Percentiles rank a stretch among this genome's conserved stretches.
Evolutionary conservation across 1,140 invertebrate genomes (phyloP).

Genomic region (Procambarus virginalis): DNA sequence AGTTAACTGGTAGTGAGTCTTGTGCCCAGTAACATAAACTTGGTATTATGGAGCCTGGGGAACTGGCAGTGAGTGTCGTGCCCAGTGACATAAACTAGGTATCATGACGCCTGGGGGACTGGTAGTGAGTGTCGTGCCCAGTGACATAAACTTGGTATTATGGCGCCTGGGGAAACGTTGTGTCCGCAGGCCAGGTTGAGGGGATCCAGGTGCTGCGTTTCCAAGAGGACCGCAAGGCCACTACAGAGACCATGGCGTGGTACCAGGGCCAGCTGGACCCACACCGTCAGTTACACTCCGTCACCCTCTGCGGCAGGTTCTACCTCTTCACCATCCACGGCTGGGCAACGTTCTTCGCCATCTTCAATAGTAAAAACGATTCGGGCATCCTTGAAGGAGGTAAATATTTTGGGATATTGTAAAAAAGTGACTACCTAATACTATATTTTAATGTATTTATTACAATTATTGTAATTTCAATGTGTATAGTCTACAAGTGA

Average conservation of each 20-base stretch:
- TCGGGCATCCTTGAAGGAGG: constrained; percentile 13
- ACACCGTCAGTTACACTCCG: neutral
- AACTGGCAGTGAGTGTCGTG: too few relatives aligned
- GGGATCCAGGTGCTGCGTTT: constrained; percentile 28
- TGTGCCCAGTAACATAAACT: too few relatives aligned
- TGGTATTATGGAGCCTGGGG: too few relatives aligned
- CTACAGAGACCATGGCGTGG: neutral
- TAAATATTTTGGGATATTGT: neutral
- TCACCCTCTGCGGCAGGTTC: constrained; percentile 41
- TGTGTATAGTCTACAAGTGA: neutral
- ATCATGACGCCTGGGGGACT: too few relatives aligned
- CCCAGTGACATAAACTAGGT: too few relatives aligned
- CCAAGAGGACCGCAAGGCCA: constrained; percentile 35
- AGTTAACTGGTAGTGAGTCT: too few relatives aligned
- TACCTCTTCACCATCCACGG: constrained; percentile 31
- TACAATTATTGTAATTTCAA: neutral
- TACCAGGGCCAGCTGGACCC: constrained; percentile 17
- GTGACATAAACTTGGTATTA: too few relatives aligned
- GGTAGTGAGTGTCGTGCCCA: too few relatives aligned
- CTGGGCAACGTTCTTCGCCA: constrained; percentile 39
- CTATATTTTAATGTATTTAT: neutral
- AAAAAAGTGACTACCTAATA: neutral
- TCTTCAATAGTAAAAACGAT: neutral
- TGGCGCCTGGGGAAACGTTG: too few relatives aligned
- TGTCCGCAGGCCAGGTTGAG: neutral